Evolutionary conservation across 64 coral and sea anemone species (phyloP), one percentile per base, ranked within the genome.

Genomic region (Montipora sp.): DNA sequence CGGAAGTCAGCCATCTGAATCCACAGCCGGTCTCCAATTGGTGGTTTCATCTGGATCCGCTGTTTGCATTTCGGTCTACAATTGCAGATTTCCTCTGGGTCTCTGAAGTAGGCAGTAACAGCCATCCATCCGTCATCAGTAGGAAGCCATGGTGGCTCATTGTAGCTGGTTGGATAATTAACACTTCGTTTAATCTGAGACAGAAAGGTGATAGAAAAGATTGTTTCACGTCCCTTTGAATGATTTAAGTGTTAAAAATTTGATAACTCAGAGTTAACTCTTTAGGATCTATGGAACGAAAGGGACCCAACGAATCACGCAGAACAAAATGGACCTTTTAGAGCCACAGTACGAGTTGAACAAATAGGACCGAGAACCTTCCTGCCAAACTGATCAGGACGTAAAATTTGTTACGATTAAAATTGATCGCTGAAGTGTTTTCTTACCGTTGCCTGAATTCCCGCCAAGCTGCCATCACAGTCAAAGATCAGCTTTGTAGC

Each of bases 11-110:
- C 58, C 24, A 87, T 78, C 51, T 96, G 95, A 10, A 96, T 87
- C 95, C 95, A 96, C 10, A 96, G 51, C 5, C 91, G 75, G 23
- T 96, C 92, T 19, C 95, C 95, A 50, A 96, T 84, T 9, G 71
- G 87, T 13, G 53, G 75, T 23, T 60, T 75, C 11, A 70, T 58
- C 11, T 77, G 23, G 0, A 75, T 0, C 8, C 73, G 59, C 27
- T 85, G 75, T 63, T 92, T 92, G 88, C 92, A 93, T 43, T 76
- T 71, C 21, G 84, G 15, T 55, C 89, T 75, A 7, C 75, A 88
- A 8, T 27, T 19, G 66, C 91, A 93, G 19, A 93, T 93, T 68
- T 80, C 19, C 20, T 80, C 59, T 0, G 91, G 91, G 75, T 93
- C 63, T 21, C 91, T 75, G 47, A 93, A 93, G 24, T 93, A 93